Base-by-base conservation (phyloP, 2,888 invertebrate species). In the Drosophila suboccidentalis region DNA sequence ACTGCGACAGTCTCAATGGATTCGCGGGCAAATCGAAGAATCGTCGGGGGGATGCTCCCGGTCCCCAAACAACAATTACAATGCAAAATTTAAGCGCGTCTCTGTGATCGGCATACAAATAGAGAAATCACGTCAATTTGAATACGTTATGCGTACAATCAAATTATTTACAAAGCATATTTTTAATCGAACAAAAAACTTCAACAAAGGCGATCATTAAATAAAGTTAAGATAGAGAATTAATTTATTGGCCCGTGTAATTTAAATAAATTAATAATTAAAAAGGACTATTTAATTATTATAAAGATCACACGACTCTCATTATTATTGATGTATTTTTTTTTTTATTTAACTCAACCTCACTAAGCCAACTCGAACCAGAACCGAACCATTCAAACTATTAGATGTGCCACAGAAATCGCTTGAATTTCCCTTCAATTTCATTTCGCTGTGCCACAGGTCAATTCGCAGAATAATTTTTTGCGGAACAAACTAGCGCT, bases 41-140 rank as follows among this genome's bases (percentile, higher is more conserved):
- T 53, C 17, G 39, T 22, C 43, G n/a, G 32, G 43, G 32, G n/a
- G n/a, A 13, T 36, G 26, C 46, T 46, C 47, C 22, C 15, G 22
- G 46, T n/a, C 47, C 17, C 19, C 43, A 49, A 39, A 17, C 47
- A 41, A 15, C 57, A 74, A 74, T 77, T 64, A 61, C 64, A 80
- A 71, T 62, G 66, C 66, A 70, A 69, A 68, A 74, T 49, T 54
- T 10, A 19, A 34, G 13, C 32, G 19, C 53, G 47, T 22, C 29
- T 57, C 58, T 66, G 55, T 58, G 62, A 46, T 22, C 51, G 38
- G 61, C 71, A 74, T 72, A 57, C 53, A 61, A 75, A 73, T 60
- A 34, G 38, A 34, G 39, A 58, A 32, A 47, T 58, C 60, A 43
- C 22, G 54, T 39, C 44, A 32, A 50, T 22, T 47, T 61, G 26